Evolutionary conservation across 2,113 vertebrate genomes (phyloP).

Genomic region (Narcine bancroftii): DNA sequence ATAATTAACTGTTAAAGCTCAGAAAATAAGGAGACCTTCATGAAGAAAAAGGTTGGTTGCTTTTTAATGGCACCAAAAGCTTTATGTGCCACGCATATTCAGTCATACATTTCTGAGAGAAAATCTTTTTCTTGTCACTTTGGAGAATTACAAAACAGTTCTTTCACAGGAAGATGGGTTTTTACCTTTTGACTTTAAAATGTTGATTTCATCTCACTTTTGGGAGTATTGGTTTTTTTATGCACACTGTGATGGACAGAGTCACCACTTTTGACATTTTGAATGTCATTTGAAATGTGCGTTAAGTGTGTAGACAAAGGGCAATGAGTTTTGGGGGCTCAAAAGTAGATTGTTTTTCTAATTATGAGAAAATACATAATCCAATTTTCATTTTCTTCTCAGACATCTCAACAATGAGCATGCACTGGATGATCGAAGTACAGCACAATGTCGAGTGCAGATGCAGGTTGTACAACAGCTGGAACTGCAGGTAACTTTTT

Average conservation of each 20-base stretch:
- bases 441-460: slow-evolving; percentile 98
- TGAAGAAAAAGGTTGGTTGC: slow-evolving; percentile 45
- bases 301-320: not conserved
- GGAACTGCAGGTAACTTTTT: slow-evolving; percentile 89
- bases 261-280: slow-evolving; percentile 20
- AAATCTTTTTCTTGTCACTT: slow-evolving; percentile 31
- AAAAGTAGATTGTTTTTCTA: not conserved
- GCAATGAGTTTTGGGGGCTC: not conserved
- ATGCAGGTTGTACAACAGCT: slow-evolving; percentile 99
- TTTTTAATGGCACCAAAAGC: slow-evolving; percentile 38
- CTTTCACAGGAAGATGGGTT: slow-evolving; percentile 30
- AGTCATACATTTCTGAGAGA: slow-evolving; percentile 1
- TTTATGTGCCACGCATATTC: slow-evolving; percentile 35
- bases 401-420: slow-evolving; percentile 99
- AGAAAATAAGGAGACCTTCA: slow-evolving; percentile 65
- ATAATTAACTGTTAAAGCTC: slow-evolving; percentile 84
- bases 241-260: not conserved
- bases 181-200: slow-evolving; percentile 20
- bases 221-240: slow-evolving; percentile 8
- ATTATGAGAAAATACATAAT: not conserved
- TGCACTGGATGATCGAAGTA: slow-evolving; percentile 98
- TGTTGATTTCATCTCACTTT: slow-evolving; percentile 1
- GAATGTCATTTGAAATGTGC: not conserved
- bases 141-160: slow-evolving; percentile 33
- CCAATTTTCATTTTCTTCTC: slow-evolving; percentile 52